phyloP scores from a whole-genome alignment of 2,888 invertebrate species.

The Tenthredo notha region DNA sequence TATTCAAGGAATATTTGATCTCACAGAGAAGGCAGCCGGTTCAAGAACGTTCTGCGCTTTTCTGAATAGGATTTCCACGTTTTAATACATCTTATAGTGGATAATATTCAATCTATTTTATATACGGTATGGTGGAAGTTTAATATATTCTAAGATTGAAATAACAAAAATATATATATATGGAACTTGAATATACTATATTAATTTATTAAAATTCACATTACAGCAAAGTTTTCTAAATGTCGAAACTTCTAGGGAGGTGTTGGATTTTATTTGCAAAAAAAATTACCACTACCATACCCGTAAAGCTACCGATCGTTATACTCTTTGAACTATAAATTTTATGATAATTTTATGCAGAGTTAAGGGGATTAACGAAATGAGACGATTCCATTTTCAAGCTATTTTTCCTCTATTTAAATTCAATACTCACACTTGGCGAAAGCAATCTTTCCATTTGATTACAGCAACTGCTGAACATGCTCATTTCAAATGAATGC shows the following conservation, averaged over 20 bases:
- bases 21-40: neutral
- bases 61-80: neutral
- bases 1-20: constrained; percentile 35
- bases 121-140: neutral
- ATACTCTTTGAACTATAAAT: constrained; percentile 19
- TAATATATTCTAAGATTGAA: neutral
- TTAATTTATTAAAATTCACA: neutral
- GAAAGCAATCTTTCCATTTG: constrained; percentile 11
- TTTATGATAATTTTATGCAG: constrained; percentile 21
- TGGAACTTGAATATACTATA: neutral
- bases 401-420: constrained; percentile 22
- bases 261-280: neutral
- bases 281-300: neutral
- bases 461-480: neutral
- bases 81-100: constrained; percentile 22
- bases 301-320: neutral
- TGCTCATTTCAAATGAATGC: neutral
- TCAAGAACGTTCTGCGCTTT: neutral
- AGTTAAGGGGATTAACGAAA: constrained; percentile 34
- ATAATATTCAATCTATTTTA: constrained; percentile 20
- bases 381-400: constrained; percentile 6
- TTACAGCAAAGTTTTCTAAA: neutral
- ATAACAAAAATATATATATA: neutral
- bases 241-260: neutral
- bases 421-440: constrained; percentile 40